phyloP scores from a whole-genome alignment of 2,888 invertebrate species.

The Eupeodes luniger region DNA sequence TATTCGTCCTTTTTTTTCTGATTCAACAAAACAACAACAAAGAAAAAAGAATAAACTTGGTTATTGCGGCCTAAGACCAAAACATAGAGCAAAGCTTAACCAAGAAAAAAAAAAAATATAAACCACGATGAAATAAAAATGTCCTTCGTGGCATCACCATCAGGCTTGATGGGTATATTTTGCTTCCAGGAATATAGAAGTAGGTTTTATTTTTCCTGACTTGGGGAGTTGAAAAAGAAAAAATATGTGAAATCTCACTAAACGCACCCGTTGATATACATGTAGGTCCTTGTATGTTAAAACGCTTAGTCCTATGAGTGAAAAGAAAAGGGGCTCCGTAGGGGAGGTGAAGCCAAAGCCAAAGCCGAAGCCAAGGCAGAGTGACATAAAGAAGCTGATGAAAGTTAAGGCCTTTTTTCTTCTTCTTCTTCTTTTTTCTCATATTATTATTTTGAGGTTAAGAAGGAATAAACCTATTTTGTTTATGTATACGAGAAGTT shows the following conservation, averaged over 20 bases:
- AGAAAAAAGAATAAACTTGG: slow-evolving; percentile 52
- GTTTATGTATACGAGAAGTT: slow-evolving; percentile 32
- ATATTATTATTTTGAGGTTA: slow-evolving; percentile 61
- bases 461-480: slow-evolving; percentile 75
- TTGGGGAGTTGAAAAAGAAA: neutral
- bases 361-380: neutral
- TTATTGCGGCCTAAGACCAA: slow-evolving; percentile 54
- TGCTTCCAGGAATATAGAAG: slow-evolving; percentile 47
- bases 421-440: neutral
- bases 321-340: neutral
- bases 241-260: slow-evolving; percentile 33
- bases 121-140: slow-evolving; percentile 47
- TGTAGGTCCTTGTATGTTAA: slow-evolving; percentile 21
- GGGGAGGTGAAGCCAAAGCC: neutral
- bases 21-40: slow-evolving; percentile 11
- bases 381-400: slow-evolving; percentile 21
- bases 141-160: slow-evolving; percentile 33
- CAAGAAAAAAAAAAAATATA: neutral
- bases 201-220: slow-evolving; percentile 34
- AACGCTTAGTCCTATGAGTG: slow-evolving; percentile 17
- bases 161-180: slow-evolving; percentile 47
- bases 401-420: slow-evolving; percentile 24
- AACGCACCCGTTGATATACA: slow-evolving; percentile 55
- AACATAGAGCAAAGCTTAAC: neutral
- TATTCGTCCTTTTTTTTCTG: neutral